Conservation (phyloP, 2,888 invertebrate genomes). For the Erynnis tages region DNA sequence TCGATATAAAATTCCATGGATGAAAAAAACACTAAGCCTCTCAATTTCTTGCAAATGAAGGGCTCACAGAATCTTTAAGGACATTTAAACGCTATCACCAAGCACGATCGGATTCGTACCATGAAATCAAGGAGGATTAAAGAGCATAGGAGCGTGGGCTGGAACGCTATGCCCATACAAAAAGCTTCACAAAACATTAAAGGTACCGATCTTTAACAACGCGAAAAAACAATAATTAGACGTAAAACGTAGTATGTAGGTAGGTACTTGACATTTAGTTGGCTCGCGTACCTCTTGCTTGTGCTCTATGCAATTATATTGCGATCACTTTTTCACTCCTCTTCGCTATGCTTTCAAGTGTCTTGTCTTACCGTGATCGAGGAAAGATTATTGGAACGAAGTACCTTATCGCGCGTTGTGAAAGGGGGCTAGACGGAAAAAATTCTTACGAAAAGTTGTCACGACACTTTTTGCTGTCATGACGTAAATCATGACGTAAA, state of each 20-base stretch:
- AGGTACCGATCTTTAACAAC: constrained; percentile 8
- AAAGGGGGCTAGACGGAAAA: no score
- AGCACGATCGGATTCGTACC: no score
- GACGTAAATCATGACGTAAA: no score
- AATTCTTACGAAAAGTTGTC: no score
- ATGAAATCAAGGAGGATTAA: constrained; percentile 11
- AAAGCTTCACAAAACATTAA: constrained; percentile 21
- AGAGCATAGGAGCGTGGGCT: constrained; percentile 4
- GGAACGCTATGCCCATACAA: constrained; percentile 19
- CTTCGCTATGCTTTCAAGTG: constrained; percentile 2
- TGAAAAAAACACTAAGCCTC: no score
- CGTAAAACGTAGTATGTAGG: constrained; percentile 39
- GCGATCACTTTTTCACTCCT: constrained; percentile 28
- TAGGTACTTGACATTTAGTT: constrained; percentile 53
- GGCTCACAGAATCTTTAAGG: no score
- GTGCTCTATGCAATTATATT: constrained; percentile 35
- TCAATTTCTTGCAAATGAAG: no score
- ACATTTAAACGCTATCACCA: no score
- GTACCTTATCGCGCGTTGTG: no score
- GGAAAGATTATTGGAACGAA: neutral
- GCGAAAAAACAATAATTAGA: constrained; percentile 41
- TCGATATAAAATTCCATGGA: no score
- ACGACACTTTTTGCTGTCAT: no score
- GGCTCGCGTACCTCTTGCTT: constrained; percentile 32
- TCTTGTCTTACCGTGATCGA: neutral